phyloP scores from a whole-genome alignment of 2,888 invertebrate species.

The Cataglyphis livida region DNA sequence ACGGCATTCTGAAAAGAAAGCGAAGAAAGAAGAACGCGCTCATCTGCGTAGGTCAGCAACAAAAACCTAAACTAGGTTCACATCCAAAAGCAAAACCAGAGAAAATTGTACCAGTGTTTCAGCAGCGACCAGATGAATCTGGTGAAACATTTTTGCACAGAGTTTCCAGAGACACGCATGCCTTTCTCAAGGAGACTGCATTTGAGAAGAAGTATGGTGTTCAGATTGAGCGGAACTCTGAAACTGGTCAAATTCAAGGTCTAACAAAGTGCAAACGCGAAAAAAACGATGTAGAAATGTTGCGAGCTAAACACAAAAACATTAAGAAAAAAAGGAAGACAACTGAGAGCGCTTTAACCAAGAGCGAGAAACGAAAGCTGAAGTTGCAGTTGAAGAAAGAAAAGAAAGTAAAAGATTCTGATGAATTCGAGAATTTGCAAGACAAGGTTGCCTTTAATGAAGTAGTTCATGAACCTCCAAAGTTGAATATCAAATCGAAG shows the following conservation, averaged over 20 bases:
- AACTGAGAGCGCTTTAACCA: conserved; percentile 81
- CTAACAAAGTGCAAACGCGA: conserved; percentile 87
- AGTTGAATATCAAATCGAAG: conserved; percentile 87
- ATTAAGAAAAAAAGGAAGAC: conserved; percentile 83
- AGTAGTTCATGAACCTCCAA: conserved; percentile 91
- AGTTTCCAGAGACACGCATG: conserved; percentile 89
- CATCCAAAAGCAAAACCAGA: conserved; percentile 82
- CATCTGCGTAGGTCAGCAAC: conserved; percentile 78
- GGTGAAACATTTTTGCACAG: conserved; percentile 89
- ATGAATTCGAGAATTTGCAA: conserved; percentile 86
- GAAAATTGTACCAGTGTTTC: conserved; percentile 87
- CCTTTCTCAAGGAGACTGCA: conserved; percentile 88
- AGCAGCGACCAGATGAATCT: conserved; percentile 88
- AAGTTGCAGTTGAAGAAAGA: conserved; percentile 87
- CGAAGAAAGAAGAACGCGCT: conserved; percentile 76
- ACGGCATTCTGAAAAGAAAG: conserved; percentile 82
- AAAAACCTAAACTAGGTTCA: conserved; percentile 40
- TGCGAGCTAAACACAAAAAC: conserved; percentile 82
- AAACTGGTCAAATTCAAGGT: conserved; percentile 86
- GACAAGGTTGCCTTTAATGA: conserved; percentile 92
- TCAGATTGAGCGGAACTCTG: conserved; percentile 86
- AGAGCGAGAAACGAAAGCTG: conserved; percentile 87
- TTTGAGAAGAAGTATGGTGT: conserved; percentile 89
- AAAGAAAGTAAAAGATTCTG: conserved; percentile 82
- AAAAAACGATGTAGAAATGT: conserved; percentile 86